phyloP scores from a whole-genome alignment of 1,140 invertebrate species.

The Dinoponera quadriceps region DNA sequence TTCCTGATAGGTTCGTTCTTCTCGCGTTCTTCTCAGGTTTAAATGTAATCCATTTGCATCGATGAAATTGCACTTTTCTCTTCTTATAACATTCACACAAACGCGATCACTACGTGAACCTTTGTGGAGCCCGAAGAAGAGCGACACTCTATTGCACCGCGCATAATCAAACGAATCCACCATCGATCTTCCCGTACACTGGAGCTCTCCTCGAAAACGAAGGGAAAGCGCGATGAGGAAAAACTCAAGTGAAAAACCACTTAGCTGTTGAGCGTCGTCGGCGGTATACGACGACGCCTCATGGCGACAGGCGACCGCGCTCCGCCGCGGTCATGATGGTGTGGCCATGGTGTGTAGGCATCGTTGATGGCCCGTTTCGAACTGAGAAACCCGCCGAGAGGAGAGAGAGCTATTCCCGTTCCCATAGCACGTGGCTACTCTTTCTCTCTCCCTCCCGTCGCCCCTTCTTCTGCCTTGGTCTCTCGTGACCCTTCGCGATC shows the following conservation, averaged over 20 bases:
- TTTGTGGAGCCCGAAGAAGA: conserved; percentile 5
- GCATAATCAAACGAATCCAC: conserved; percentile 28
- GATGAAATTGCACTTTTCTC: conserved; percentile 2
- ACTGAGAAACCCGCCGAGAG: conserved; percentile 78
- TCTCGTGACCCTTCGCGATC: conserved; percentile 19
- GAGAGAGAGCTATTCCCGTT: conserved; percentile 81
- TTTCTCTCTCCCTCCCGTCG: conserved; percentile 55
- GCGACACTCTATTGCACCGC: conserved; percentile 20
- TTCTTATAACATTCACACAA: background rate
- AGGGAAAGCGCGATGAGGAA: background rate
- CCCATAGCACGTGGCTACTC: conserved; percentile 83
- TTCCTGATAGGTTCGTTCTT: background rate
- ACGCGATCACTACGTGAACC: conserved; percentile 34
- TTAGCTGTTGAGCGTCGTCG: conserved; percentile 44
- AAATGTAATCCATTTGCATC: conserved; percentile 26
- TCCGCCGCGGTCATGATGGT: conserved; percentile 73
- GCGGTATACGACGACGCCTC: conserved; percentile 68
- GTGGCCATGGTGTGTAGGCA: conserved; percentile 82
- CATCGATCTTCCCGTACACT: conserved; percentile 27
- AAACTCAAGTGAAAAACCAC: conserved; percentile 12
- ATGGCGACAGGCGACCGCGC: conserved; percentile 62
- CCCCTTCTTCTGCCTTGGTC: conserved; percentile 30
- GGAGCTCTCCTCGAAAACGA: background rate
- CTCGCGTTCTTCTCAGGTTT: conserved; percentile 3
- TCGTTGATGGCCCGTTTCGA: conserved; percentile 83